These are phyloP conservation scores for Calliopsis andreniformis DNA, from an alignment of 1,140 invertebrate genomes.

Conservation along the genomic window DNA sequence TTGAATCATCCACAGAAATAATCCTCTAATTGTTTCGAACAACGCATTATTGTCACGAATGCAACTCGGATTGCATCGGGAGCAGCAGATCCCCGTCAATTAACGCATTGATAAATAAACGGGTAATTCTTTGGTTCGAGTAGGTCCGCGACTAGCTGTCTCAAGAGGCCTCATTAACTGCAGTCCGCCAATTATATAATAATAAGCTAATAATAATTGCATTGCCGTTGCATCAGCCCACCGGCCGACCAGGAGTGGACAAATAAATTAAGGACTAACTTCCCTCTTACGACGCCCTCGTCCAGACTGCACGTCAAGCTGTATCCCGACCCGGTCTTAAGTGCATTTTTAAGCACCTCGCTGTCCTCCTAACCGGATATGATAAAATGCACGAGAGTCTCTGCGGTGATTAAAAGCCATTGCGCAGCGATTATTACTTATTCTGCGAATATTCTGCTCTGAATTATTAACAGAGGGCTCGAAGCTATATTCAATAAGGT, in stretches of 20 bases:
- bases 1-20: conserved; percentile 19
- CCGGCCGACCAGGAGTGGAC: conserved; percentile 58
- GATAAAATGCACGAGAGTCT: conserved; percentile 25
- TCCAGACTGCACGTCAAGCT: conserved; percentile 57
- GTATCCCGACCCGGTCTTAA: conserved; percentile 48
- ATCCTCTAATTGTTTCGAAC: conserved; percentile 16
- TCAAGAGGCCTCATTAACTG: conserved; percentile 69
- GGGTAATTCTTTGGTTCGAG: conserved; percentile 64
- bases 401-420: conserved; percentile 32
- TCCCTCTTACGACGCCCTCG: conserved; percentile 68
- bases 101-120: conserved; percentile 62
- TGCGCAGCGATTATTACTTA: background rate
- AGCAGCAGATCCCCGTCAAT: conserved; percentile 52
- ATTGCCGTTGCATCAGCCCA: conserved; percentile 65
- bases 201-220: conserved; percentile 72
- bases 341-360: conserved; percentile 59
- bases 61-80: background rate
- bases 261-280: conserved; percentile 70
- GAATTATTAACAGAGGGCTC: background rate
- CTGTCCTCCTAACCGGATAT: conserved; percentile 32
- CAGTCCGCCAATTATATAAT: conserved; percentile 67
- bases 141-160: conserved; percentile 54
- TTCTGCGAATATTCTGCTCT: background rate
- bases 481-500: background rate
- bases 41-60: conserved; percentile 13